Evolutionary conservation across 2,113 vertebrate species (phyloP).

Genomic region (Cisticola juncidis): DNA sequence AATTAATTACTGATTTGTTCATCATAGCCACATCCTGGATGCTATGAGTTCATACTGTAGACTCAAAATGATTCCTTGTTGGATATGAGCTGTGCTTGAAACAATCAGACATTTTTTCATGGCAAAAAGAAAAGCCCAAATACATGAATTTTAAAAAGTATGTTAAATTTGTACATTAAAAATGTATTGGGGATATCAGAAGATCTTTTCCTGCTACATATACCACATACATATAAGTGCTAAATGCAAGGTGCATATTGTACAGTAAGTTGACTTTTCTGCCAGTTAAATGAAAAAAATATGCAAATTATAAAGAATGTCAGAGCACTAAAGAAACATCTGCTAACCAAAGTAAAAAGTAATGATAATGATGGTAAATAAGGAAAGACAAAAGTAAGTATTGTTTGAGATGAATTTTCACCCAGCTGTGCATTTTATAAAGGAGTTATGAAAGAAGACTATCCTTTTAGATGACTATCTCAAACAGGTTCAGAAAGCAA

Average conservation of each 20-base stretch:
- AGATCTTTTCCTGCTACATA: neutral
- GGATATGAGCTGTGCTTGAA: slow-evolving; percentile 36
- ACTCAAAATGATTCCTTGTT: slow-evolving; percentile 51
- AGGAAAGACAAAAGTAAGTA: slow-evolving; percentile 65
- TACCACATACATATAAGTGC: neutral
- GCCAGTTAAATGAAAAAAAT: slow-evolving; percentile 73
- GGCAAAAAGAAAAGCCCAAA: slow-evolving; percentile 29
- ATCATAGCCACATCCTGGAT: slow-evolving; percentile 64
- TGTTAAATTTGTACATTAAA: slow-evolving; percentile 21
- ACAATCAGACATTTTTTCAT: slow-evolving; percentile 21
- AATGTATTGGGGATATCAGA: neutral
- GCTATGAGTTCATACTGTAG: slow-evolving; percentile 34
- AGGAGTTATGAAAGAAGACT: slow-evolving; percentile 20
- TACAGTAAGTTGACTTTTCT: slow-evolving; percentile 39
- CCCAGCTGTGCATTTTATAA: slow-evolving; percentile 47
- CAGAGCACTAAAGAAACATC: slow-evolving; percentile 76
- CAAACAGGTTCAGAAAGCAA: slow-evolving; percentile 1
- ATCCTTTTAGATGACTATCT: neutral
- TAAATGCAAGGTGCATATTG: slow-evolving; percentile 37
- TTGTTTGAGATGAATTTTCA: slow-evolving; percentile 59
- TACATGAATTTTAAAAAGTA: slow-evolving; percentile 19
- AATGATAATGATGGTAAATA: slow-evolving; percentile 71
- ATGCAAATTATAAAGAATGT: slow-evolving; percentile 76
- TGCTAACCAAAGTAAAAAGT: slow-evolving; percentile 75
- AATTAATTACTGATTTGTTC: slow-evolving; percentile 79